phyloP scores from a whole-genome alignment of 2,797 vertebrate genomes.

The Myiothlypis chrysogaster region DNA sequence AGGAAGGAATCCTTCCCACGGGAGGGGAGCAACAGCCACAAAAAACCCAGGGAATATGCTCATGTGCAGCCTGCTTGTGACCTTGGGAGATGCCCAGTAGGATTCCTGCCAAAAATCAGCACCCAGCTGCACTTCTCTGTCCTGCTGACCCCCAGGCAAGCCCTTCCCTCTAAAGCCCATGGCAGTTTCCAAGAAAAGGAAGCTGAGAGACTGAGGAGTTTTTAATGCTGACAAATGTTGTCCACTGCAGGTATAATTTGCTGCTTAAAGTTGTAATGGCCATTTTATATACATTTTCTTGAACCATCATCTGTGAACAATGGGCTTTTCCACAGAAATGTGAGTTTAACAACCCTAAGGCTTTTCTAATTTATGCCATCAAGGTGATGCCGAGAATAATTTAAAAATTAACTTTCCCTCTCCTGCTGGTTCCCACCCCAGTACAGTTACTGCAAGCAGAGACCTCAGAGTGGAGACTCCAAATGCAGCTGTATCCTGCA shows the following conservation, averaged over 20 bases:
- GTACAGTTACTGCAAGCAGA: not conserved
- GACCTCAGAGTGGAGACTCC: not conserved
- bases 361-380: not conserved
- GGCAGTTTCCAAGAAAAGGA: not conserved
- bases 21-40: not conserved
- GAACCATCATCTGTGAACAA: not conserved
- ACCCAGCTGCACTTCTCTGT: not conserved
- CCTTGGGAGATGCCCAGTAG: rapidly evolving
- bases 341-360: not conserved
- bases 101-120: not conserved
- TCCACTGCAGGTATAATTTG: constrained; percentile 23
- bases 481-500: constrained; percentile 9
- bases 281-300: not conserved
- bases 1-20: not conserved
- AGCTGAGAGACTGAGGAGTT: not conserved
- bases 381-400: not conserved
- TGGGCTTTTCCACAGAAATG: constrained; percentile 4
- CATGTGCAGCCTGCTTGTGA: not conserved
- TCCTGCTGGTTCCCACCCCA: not conserved
- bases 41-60: rapidly evolving
- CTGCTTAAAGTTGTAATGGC: not conserved
- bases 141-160: not conserved
- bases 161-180: not conserved
- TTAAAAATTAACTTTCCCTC: not conserved
- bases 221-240: constrained; percentile 23